Evolutionary conservation across 1,140 invertebrate species (phyloP), one percentile per base, ranked within the genome.

Genomic region (Epicauta chinensis): DNA sequence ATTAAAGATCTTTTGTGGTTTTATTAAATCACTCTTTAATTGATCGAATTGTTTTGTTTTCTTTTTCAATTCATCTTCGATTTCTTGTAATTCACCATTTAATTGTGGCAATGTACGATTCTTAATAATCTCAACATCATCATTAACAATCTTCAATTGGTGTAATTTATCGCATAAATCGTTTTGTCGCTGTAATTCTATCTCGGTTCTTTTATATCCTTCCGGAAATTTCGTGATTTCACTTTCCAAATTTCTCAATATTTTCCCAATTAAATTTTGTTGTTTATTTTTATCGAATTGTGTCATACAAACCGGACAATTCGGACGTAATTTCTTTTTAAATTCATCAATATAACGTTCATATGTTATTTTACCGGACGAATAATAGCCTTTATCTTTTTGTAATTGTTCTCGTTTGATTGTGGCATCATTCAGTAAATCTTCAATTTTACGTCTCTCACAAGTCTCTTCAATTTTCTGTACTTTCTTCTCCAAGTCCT

Each of bases 181-280:
- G 51, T 69, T 59, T 48, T 61, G 53, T 55, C 54, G 46, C 29
- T 57, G 58, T 6, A 76, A 44, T 38, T 73, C 62, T 2, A 61
- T 53, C 34, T 71, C 72, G 3, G 60, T 64, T 35, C 65, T 50
- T 0, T 56, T 56, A 32, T 75, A 48, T 38, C 62, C 52, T 15
- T 51, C 47, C 29, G 77, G 77, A 6, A 78, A 68, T 53, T 71
- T 71, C 56, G 72, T 62, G 2, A 77, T 72, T 70, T 76, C 74
- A 16, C 67, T 71, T 30, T 72, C 73, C 9, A 80, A 56, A 51
- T 74, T 71, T 0, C 62, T 59, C n/a, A 63, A 59, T 30, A 69
- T 63, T 16, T 58, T 45, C 9, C 36, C 44, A 2, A 62, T 37
- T 2, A 38, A 40, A n/a, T n/a, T n/a, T 23, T 23, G 7, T 35